phyloP scores from a whole-genome alignment of 2,113 vertebrate species.

The Melanocharis versteri region DNA sequence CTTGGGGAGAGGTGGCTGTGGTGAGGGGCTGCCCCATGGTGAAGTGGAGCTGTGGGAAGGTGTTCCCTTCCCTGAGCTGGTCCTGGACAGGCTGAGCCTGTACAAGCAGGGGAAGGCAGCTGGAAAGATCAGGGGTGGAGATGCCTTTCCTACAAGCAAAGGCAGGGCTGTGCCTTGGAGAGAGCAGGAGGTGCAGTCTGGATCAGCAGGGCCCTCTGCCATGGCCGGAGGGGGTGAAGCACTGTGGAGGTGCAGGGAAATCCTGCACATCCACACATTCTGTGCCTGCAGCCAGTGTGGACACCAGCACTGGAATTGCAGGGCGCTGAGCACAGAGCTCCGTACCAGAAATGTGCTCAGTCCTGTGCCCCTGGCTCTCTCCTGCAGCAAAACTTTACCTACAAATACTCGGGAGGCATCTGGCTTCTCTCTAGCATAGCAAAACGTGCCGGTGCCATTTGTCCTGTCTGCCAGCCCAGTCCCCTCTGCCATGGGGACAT shows the following conservation, averaged over 20 bases:
- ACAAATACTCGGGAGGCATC: neutral
- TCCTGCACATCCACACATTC: no score
- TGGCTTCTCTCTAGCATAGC: neutral
- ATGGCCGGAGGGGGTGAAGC: rapidly evolving
- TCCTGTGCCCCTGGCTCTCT: neutral
- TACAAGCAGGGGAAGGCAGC: neutral
- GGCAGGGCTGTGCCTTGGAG: neutral
- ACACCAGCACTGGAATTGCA: neutral
- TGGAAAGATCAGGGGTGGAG: neutral
- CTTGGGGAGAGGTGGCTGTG: neutral
- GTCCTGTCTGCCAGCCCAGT: neutral
- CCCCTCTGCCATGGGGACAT: neutral
- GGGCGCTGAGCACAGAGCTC: neutral
- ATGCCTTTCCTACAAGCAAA: neutral
- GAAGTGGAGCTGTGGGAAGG: neutral
- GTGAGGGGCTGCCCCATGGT: neutral
- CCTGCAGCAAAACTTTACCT: neutral
- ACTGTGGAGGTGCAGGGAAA: neutral
- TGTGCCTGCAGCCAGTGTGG: neutral
- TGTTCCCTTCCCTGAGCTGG: neutral
- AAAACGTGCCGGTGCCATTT: neutral
- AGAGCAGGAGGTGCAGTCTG: neutral
- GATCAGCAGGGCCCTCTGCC: neutral
- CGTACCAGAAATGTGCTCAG: neutral
- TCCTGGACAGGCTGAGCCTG: neutral